These are phyloP conservation scores for Saguinus midas DNA, from an alignment of 2,113 vertebrate species.

Conservation along the genomic window DNA sequence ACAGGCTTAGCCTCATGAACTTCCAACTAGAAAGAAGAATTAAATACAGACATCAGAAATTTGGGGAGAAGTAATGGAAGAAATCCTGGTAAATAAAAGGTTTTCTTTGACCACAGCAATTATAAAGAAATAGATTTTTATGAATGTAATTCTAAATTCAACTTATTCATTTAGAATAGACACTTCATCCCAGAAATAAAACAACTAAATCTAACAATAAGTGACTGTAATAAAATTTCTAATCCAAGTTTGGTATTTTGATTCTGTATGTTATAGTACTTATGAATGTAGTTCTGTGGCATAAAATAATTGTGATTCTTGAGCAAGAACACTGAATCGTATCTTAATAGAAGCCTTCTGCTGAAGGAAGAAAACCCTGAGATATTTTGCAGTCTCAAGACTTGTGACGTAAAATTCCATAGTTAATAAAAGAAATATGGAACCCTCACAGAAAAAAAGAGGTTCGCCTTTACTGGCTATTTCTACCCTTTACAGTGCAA, in stretches of 20 bases:
- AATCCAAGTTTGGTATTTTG: background rate
- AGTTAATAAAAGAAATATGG: background rate
- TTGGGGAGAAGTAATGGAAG: background rate
- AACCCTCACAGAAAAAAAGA: background rate
- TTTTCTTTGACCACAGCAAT: conserved; percentile 39
- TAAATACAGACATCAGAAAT: conserved; percentile 29
- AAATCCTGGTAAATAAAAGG: background rate
- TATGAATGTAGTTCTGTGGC: background rate
- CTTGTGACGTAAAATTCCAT: background rate
- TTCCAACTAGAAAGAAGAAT: conserved; percentile 88
- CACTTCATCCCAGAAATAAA: background rate
- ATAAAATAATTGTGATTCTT: background rate
- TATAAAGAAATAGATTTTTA: conserved; percentile 27
- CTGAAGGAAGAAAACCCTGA: background rate
- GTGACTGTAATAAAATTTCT: background rate
- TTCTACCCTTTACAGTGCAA: background rate
- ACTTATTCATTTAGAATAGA: background rate
- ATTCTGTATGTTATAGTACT: background rate
- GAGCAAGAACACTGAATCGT: background rate
- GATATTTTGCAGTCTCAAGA: background rate
- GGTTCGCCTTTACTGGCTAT: background rate
- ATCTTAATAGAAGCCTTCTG: background rate
- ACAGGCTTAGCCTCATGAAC: conserved; percentile 99
- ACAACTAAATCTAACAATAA: background rate
- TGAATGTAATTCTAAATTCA: conserved; percentile 16